Evolutionary conservation across 2,113 vertebrate genomes (phyloP), one percentile per base, ranked within the genome.

Genomic region (Motacilla tschutschensis): DNA sequence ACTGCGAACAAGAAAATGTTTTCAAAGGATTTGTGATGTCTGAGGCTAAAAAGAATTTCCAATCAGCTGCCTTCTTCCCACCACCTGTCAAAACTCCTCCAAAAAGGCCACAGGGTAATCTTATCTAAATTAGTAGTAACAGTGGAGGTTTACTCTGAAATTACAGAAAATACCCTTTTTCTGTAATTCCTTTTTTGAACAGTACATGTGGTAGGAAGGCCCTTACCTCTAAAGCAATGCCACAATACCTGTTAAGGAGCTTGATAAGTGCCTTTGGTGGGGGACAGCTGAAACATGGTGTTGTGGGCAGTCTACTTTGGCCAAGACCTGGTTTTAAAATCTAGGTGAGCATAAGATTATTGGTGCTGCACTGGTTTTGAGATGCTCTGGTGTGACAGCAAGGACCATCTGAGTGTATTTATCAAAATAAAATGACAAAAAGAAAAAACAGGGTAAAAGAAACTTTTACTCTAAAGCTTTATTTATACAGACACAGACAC

Each of bases 311-410:
- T 35, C 14, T 51, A 8, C 25, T 48, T 4, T 2, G 53, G 25
- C 24, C 62, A 83, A 63, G 18, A 12, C 14, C 19, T 78, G 50
- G 4, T 29, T 64, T 67, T 78, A 47, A 59, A 29, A 53, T 59
- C 74, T 12, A 67, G 7, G 14, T 62, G 18, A 79, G n/a, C 22
- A 15, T 28, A 43, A 72, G 51, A 46, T 63, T 14, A 4, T 7
- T 40, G 74, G 25, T 57, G 28, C 43, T 71, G 11, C 0, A 0
- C 8, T 0, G 6, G 24, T 53, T 69, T 75, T 69, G 50, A 70
- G 47, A 14, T 54, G n/a, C 14, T 69, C 65, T 47, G 35, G 19
- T 38, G 38, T 33, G 54, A 75, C 35, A 71, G 18, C 33, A 41
- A 79, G 31, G 62, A 51, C 31, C 4, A 14, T 24, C 7, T 8